Conservation (phyloP, 2,888 invertebrate species). For the Boloria euphrosyne region DNA sequence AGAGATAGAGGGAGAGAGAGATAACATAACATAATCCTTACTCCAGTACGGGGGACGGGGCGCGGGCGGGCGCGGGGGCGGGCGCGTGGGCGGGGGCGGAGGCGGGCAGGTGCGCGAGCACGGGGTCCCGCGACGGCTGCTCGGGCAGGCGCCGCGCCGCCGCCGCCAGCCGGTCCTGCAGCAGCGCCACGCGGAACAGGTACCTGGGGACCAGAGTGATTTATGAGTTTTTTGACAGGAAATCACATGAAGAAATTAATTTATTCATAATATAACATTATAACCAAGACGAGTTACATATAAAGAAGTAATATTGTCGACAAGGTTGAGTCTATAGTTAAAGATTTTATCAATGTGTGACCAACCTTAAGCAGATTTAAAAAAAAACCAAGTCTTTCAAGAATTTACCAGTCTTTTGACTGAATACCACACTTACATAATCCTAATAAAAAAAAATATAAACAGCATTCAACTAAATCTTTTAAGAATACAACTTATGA, state of each 20-base stretch:
- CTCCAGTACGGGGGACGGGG: slow-evolving; percentile 57
- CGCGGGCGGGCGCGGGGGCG: slow-evolving; percentile 42
- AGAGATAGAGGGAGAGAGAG: too few species aligned
- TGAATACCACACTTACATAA: not conserved
- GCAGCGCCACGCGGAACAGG: slow-evolving; percentile 89
- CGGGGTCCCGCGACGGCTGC: slow-evolving; percentile 58
- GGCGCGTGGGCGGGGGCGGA: slow-evolving; percentile 63
- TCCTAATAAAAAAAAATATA: not conserved
- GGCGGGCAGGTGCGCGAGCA: slow-evolving; percentile 60
- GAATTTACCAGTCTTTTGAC: not conserved
- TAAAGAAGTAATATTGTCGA: too few species aligned
- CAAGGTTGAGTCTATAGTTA: too few species aligned
- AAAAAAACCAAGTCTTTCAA: too few species aligned
- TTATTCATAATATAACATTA: too few species aligned
- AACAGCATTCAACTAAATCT: too few species aligned
- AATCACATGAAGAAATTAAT: too few species aligned
- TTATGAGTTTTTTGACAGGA: too few species aligned
- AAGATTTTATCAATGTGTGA: too few species aligned
- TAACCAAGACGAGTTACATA: too few species aligned
- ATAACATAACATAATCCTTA: slow-evolving; percentile 44
- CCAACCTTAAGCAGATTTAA: too few species aligned
- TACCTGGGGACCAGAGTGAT: slow-evolving; percentile 74
- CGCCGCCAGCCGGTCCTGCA: slow-evolving; percentile 88
- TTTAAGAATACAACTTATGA: too few species aligned
- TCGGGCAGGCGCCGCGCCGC: slow-evolving; percentile 74